These are phyloP conservation scores for Mesodorylaimus sp. DNA, from an alignment of 2,888 invertebrate genomes.

Conservation along the genomic window DNA sequence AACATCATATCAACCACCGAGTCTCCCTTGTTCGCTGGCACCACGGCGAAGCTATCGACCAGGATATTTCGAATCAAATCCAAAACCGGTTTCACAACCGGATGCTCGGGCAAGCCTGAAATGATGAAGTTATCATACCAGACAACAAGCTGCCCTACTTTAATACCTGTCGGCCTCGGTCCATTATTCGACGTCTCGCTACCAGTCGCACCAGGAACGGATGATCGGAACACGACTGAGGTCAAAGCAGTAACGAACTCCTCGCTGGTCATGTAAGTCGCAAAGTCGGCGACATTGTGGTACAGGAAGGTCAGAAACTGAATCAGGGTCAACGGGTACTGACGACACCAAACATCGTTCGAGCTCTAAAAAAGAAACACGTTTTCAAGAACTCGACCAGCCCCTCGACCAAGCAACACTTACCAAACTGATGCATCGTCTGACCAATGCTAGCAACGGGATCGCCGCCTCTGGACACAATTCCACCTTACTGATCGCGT, in stretches of 20 bases:
- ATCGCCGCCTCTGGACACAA: slow-evolving; percentile 79
- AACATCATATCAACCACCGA: slow-evolving; percentile 66
- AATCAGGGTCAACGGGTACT: slow-evolving; percentile 35
- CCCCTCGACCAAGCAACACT: slow-evolving; percentile 11
- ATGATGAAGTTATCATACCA: too few relatives aligned
- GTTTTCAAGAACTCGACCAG: too few relatives aligned
- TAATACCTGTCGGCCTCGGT: too few relatives aligned
- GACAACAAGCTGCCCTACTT: too few relatives aligned
- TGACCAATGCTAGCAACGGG: slow-evolving; percentile 61
- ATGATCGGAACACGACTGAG: slow-evolving; percentile 19
- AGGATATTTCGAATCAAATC: slow-evolving; percentile 82
- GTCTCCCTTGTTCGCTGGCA: slow-evolving; percentile 44
- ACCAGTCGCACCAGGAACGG: slow-evolving; percentile 17
- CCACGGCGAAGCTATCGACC: slow-evolving; percentile 72
- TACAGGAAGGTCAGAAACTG: slow-evolving; percentile 82
- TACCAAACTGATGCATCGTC: slow-evolving; percentile 43
- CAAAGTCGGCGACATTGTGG: slow-evolving; percentile 80
- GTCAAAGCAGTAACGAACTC: slow-evolving; percentile 53
- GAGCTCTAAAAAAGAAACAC: not conserved
- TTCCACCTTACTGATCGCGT: slow-evolving; percentile 30
- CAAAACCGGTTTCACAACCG: slow-evolving; percentile 53
- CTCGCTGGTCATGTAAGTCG: slow-evolving; percentile 69
- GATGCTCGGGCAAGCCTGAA: not conserved
- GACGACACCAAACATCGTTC: not conserved
- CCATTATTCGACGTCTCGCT: too few relatives aligned